Conservation (phyloP, 2,888 invertebrate species). For the Taenaris catops region DNA sequence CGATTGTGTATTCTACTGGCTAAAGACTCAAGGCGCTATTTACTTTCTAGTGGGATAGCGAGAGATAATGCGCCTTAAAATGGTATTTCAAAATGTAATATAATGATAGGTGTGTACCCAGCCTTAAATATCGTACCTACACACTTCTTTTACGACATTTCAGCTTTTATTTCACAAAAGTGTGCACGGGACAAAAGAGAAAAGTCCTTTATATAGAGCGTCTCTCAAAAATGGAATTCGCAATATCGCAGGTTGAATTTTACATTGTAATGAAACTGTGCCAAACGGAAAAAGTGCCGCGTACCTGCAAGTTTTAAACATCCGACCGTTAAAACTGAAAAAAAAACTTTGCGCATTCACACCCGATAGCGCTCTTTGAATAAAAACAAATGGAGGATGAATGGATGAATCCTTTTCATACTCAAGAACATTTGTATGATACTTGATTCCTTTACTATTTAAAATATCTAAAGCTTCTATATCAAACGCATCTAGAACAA, state of each 20-base stretch:
- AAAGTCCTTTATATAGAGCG: slow-evolving; percentile 10
- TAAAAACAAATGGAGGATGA: slow-evolving; percentile 20
- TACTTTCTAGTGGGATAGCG: too few relatives aligned
- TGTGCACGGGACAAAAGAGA: slow-evolving; percentile 4
- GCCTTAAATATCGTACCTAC: not conserved
- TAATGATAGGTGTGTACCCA: not conserved
- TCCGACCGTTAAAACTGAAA: slow-evolving; percentile 19
- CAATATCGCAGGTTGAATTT: slow-evolving; percentile 27
- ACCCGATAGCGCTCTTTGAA: slow-evolving; percentile 20
- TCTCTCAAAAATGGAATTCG: slow-evolving; percentile 16
- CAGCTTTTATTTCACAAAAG: slow-evolving; percentile 5
- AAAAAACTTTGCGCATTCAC: slow-evolving; percentile 13
- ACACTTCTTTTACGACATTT: not conserved
- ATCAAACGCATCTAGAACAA: too few relatives aligned
- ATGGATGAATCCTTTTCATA: too few relatives aligned
- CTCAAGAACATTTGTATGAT: too few relatives aligned
- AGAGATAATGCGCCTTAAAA: too few relatives aligned
- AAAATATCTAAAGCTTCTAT: too few relatives aligned
- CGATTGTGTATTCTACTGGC: too few relatives aligned
- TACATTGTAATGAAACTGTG: slow-evolving; percentile 26
- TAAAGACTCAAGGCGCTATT: too few relatives aligned
- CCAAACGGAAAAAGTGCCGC: slow-evolving; percentile 25
- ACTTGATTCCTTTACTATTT: too few relatives aligned
- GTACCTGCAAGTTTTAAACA: slow-evolving; percentile 24
- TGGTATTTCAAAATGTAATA: too few relatives aligned